Evolutionary conservation across 2,888 invertebrate genomes (phyloP).

Genomic region (Ectemnius cavifrons): DNA sequence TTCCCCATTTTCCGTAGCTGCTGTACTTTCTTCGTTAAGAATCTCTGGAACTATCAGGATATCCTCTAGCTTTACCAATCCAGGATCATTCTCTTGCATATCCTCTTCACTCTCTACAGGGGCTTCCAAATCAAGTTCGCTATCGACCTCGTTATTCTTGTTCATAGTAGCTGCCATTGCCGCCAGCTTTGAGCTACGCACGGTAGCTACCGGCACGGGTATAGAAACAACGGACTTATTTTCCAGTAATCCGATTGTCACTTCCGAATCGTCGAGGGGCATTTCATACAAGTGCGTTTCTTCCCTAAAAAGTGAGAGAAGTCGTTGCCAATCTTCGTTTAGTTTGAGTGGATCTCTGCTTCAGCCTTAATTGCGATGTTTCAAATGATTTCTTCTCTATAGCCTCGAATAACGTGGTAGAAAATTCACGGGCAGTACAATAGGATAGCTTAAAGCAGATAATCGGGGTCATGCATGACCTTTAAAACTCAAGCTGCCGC

Average conservation of each 20-base stretch:
- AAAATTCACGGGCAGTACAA: too few species aligned
- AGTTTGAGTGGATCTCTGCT: conserved; percentile 26
- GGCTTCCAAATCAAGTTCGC: conserved; percentile 51
- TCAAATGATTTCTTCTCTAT: conserved; percentile 13
- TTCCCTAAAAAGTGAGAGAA: conserved; percentile 70
- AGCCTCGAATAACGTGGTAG: too few species aligned
- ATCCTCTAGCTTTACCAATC: conserved; percentile 64
- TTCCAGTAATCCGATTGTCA: conserved; percentile 36
- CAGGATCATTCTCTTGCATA: conserved; percentile 45
- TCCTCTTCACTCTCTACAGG: conserved; percentile 51
- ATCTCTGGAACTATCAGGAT: conserved; percentile 66
- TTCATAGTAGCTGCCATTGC: conserved; percentile 76
- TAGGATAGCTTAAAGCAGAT: too few species aligned
- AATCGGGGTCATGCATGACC: too few species aligned
- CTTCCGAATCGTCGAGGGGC: conserved; percentile 53
- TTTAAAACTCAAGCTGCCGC: too few species aligned
- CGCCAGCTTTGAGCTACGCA: conserved; percentile 73
- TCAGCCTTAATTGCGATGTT: conserved; percentile 22
- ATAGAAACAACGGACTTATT: conserved; percentile 50
- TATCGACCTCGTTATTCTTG: conserved; percentile 56
- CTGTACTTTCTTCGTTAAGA: conserved; percentile 28
- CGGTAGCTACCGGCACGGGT: conserved; percentile 68
- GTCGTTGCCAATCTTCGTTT: conserved; percentile 45
- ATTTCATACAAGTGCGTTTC: conserved; percentile 72
- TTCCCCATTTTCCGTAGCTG: conserved; percentile 11